Conservation (phyloP, 2,888 invertebrate species). For the Drosophila maculinotata region DNA sequence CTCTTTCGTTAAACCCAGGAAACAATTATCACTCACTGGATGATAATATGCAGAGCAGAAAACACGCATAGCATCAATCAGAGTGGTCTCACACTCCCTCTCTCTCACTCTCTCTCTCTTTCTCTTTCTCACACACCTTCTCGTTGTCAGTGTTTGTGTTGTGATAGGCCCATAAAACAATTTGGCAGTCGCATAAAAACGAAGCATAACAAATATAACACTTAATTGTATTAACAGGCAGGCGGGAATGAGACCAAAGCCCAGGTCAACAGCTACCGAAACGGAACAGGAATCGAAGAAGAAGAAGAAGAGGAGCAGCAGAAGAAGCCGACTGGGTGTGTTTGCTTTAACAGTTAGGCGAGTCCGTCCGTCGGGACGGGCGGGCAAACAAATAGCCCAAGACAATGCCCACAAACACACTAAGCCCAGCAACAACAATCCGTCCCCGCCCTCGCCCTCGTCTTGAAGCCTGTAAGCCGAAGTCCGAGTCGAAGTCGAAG, state of each 20-base stretch:
- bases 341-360: slow-evolving; percentile 50
- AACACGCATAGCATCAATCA: slow-evolving; percentile 14
- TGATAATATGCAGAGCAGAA: slow-evolving; percentile 20
- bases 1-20: neutral
- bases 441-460: too few species aligned
- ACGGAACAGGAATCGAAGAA: neutral
- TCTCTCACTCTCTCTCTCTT: neutral
- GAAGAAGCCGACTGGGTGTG: slow-evolving; percentile 21
- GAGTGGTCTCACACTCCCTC: neutral
- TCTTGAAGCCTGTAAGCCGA: neutral
- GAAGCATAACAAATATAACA: slow-evolving; percentile 72
- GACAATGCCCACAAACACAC: slow-evolving; percentile 31
- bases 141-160: slow-evolving; percentile 16
- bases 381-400: slow-evolving; percentile 45
- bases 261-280: slow-evolving; percentile 28
- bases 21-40: slow-evolving; percentile 22
- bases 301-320: neutral
- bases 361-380: slow-evolving; percentile 16
- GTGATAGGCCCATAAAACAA: slow-evolving; percentile 72
- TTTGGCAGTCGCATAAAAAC: slow-evolving; percentile 68
- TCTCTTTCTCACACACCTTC: neutral
- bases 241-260: slow-evolving; percentile 15
- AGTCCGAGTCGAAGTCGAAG: slow-evolving; percentile 11
- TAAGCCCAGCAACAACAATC: slow-evolving; percentile 19
- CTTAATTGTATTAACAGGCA: slow-evolving; percentile 77